A percentile compares a stretch with the other conserved stretches of the same genome.
Conservation (phyloP, 2,888 invertebrate genomes). For the Stictocephala bisonia region DNA sequence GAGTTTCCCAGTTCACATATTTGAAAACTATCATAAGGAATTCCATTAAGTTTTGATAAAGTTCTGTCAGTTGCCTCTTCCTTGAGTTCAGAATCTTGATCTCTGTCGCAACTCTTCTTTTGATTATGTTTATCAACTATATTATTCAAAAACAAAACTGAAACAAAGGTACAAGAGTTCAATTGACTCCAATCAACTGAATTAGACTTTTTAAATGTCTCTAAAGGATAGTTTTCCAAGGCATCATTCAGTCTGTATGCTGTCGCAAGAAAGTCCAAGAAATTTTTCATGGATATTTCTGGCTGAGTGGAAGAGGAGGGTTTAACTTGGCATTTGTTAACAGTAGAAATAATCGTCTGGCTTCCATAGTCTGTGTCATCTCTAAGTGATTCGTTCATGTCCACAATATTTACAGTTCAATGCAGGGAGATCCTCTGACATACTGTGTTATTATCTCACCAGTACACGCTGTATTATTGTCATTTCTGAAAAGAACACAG, state of each 20-base stretch:
- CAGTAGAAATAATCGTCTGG: not conserved
- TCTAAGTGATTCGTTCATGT: conserved; percentile 36
- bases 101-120: conserved; percentile 8
- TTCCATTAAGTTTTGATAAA: conserved; percentile 1
- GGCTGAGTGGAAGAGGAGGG: not conserved
- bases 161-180: conserved; percentile 55
- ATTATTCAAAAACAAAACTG: conserved; percentile 27
- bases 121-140: not conserved
- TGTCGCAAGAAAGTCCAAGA: conserved; percentile 78
- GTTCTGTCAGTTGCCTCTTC: not conserved
- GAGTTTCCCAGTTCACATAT: not conserved
- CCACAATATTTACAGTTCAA: conserved; percentile 3
- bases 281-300: conserved; percentile 71
- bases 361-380: conserved; percentile 8
- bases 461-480: no score
- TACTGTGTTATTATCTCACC: no score
- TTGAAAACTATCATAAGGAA: not conserved
- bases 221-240: conserved; percentile 57
- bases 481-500: no score
- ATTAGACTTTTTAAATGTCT: conserved; percentile 62
- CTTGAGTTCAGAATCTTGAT: conserved; percentile 8
- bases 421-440: no score
- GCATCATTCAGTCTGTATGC: conserved; percentile 72
- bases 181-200: conserved; percentile 68
- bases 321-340: not conserved